These are phyloP conservation scores for Smutsia temminckii DNA, from an alignment of 2,797 vertebrate genomes.

Conservation along the genomic window DNA sequence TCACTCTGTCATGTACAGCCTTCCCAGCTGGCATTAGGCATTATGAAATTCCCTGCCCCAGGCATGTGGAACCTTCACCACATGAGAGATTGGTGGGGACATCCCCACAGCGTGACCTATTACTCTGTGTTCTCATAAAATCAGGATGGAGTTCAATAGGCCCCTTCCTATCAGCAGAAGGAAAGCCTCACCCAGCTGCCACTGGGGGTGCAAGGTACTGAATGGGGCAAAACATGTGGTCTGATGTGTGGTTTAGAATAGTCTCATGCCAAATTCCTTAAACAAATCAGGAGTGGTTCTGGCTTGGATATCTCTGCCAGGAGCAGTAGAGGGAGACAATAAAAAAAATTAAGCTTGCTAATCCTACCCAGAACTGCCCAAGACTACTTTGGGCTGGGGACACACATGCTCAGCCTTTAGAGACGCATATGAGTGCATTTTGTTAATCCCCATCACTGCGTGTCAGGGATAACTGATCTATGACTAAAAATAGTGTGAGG, in stretches of 20 bases:
- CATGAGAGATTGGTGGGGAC: constrained; percentile 65
- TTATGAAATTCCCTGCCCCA: constrained; percentile 64
- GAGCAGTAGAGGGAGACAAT: constrained; percentile 52
- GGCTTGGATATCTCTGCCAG: background rate
- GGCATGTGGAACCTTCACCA: constrained; percentile 54
- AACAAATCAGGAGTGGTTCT: constrained; percentile 17
- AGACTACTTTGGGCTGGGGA: constrained; percentile 57
- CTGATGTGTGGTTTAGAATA: background rate
- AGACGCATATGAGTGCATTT: constrained; percentile 73
- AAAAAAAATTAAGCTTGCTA: constrained; percentile 35
- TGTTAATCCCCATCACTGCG: constrained; percentile 68
- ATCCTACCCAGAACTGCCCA: constrained; percentile 64
- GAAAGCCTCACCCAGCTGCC: background rate
- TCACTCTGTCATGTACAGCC: constrained; percentile 40
- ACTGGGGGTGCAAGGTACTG: background rate
- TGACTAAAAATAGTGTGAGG: constrained; percentile 79
- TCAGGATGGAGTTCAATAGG: background rate
- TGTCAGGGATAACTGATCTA: constrained; percentile 80
- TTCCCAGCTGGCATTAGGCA: constrained; percentile 57
- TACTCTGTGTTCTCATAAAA: constrained; percentile 69
- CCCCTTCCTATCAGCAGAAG: background rate
- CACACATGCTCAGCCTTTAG: constrained; percentile 64
- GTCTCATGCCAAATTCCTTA: background rate
- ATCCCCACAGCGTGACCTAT: constrained; percentile 67
- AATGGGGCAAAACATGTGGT: background rate